phyloP scores from a whole-genome alignment of 2,113 vertebrate genomes.

The Cacatua alba region DNA sequence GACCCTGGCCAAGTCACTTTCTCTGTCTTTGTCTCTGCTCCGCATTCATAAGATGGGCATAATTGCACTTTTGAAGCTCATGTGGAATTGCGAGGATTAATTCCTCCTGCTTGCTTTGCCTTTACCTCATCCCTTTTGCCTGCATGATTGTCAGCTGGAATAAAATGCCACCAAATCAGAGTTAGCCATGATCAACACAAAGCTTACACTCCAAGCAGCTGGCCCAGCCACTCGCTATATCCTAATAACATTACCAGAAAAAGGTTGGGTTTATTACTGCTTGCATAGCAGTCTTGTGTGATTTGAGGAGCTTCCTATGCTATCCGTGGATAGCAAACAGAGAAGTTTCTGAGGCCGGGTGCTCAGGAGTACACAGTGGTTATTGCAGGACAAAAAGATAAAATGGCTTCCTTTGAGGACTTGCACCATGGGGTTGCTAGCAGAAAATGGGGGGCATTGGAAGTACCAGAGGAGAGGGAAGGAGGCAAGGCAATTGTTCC shows the following conservation, averaged over 20 bases:
- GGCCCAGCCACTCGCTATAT: background rate
- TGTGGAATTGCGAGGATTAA: background rate
- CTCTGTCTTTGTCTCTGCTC: slow-evolving; percentile 9
- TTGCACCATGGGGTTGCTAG: background rate
- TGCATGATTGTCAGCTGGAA: background rate
- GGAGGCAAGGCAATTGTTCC: background rate
- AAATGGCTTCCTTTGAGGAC: background rate
- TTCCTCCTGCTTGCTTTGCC: background rate
- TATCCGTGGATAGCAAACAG: background rate
- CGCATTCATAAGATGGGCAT: background rate
- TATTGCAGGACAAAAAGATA: background rate
- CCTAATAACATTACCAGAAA: background rate
- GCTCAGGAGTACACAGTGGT: background rate
- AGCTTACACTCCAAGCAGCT: background rate
- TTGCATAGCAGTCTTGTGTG: background rate
- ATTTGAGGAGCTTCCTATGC: background rate
- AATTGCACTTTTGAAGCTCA: background rate
- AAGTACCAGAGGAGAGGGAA: background rate
- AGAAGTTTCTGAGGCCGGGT: background rate
- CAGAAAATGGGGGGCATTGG: background rate
- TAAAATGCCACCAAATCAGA: background rate
- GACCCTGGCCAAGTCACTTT: background rate
- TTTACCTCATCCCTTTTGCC: background rate
- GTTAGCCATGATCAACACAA: background rate
- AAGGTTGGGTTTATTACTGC: background rate